Percentiles rank a stretch among this genome's conserved stretches.
These are phyloP conservation scores for Steinernema hermaphroditum DNA, from an alignment of 2,888 invertebrate genomes.

Conservation along the genomic window DNA sequence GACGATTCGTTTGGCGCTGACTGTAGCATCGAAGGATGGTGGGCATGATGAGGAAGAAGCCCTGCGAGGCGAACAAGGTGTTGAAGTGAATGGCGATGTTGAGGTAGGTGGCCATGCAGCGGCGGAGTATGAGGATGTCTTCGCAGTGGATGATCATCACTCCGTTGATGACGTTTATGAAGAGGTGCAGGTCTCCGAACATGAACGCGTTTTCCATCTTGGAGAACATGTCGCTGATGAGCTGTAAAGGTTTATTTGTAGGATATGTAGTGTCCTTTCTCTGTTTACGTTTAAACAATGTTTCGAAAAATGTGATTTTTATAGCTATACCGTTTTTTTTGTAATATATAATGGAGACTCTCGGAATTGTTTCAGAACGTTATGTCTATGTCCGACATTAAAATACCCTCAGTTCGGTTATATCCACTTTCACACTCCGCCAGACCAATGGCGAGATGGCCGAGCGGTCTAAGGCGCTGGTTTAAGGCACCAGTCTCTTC, in stretches of 20 bases:
- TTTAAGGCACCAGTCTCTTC: conserved; percentile 87
- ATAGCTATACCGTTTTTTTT: no score
- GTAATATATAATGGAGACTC: no score
- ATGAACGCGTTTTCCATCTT: conserved; percentile 67
- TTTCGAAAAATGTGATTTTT: no score
- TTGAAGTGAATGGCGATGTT: conserved; percentile 97
- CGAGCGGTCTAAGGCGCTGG: conserved; percentile 87
- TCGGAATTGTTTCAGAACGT: no score
- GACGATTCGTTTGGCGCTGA: conserved; percentile 91
- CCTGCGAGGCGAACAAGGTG: conserved; percentile 88
- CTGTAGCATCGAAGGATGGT: conserved; percentile 93
- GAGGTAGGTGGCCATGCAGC: conserved; percentile 93
- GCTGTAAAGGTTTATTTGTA: conserved; percentile 51
- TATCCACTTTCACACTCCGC: no score
- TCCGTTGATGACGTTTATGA: conserved; percentile 92
- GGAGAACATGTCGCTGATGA: conserved; percentile 64
- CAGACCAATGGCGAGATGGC: conserved; percentile 73
- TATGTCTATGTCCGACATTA: no score
- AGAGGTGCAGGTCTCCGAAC: conserved; percentile 87
- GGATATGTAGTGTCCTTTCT: no score
- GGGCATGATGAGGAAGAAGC: conserved; percentile 94
- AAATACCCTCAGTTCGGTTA: no score
- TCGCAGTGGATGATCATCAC: conserved; percentile 94
- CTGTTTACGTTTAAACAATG: no score
- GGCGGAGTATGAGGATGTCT: conserved; percentile 89